Conservation (phyloP, 2,797 vertebrate genomes). For the Silurus aristotelis region DNA sequence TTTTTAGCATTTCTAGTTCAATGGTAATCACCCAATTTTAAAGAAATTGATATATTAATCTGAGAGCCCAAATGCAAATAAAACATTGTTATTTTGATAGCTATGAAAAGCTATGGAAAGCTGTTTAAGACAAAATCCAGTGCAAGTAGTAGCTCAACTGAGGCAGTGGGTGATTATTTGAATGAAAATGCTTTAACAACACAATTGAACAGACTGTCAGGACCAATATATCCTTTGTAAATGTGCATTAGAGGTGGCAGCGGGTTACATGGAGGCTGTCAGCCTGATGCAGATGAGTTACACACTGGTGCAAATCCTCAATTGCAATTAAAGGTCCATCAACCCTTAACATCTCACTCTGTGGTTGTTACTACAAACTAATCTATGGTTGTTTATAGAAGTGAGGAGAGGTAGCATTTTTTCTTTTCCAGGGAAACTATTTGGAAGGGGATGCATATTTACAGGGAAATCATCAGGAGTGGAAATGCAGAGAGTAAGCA, state of each 20-base stretch:
- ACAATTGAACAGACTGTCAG: conserved; percentile 30
- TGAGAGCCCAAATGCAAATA: background rate
- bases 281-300: conserved; percentile 26
- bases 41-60: too few species aligned
- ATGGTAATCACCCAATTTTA: background rate
- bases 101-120: background rate
- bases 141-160: background rate
- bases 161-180: background rate
- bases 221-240: conserved; percentile 38
- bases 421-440: conserved; percentile 16
- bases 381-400: conserved; percentile 53
- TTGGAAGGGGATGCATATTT: conserved; percentile 12
- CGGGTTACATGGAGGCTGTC: conserved; percentile 18
- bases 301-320: conserved; percentile 40
- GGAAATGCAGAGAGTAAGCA: background rate
- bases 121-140: background rate
- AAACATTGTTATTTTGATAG: too few species aligned
- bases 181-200: background rate
- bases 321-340: conserved; percentile 49
- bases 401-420: conserved; percentile 17
- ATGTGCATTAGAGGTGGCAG: conserved; percentile 24
- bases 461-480: too few species aligned
- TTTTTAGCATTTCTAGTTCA: background rate
- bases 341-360: conserved; percentile 23
- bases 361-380: conserved; percentile 47